Percentiles rank a stretch among this genome's conserved stretches.
phyloP scores from a whole-genome alignment of 2,888 invertebrate species.

The Ischnura elegans region DNA sequence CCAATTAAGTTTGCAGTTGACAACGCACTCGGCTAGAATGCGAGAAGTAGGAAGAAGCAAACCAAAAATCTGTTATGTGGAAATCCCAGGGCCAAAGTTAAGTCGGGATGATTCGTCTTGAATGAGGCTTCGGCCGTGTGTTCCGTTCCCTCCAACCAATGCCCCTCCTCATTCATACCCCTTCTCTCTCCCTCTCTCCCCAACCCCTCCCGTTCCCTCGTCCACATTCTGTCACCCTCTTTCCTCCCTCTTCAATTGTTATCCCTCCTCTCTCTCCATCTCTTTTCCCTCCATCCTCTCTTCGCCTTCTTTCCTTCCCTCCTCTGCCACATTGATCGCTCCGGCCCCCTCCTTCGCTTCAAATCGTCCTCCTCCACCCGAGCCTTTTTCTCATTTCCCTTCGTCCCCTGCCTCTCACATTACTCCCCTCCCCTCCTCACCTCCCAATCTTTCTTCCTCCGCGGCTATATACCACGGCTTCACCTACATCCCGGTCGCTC shows the following conservation, averaged over 20 bases:
- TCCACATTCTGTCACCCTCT: background rate
- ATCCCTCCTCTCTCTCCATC: background rate
- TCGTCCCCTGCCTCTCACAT: background rate
- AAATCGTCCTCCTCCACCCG: background rate
- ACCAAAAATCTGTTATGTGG: too few relatives aligned
- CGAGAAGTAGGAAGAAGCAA: too few relatives aligned
- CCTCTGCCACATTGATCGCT: constrained; percentile 28
- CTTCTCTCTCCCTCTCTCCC: background rate
- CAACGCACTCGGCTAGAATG: too few relatives aligned
- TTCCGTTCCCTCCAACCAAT: background rate
- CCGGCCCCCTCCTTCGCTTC: background rate
- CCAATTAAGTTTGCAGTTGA: too few relatives aligned
- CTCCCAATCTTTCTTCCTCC: background rate
- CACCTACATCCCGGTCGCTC: background rate
- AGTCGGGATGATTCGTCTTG: too few relatives aligned
- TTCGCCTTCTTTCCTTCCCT: background rate
- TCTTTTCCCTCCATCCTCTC: background rate
- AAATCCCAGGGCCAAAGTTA: too few relatives aligned
- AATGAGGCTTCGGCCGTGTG: too few relatives aligned
- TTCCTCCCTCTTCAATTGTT: background rate
- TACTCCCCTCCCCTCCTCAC: background rate
- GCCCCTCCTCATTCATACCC: background rate
- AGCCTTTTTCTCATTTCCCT: too few relatives aligned
- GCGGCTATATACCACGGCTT: background rate
- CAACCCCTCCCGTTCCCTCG: background rate